Percentiles rank a stretch among this genome's conserved stretches.
These are phyloP conservation scores for Biston stratarius DNA, from an alignment of 2,888 invertebrate species.

Conservation along the genomic window DNA sequence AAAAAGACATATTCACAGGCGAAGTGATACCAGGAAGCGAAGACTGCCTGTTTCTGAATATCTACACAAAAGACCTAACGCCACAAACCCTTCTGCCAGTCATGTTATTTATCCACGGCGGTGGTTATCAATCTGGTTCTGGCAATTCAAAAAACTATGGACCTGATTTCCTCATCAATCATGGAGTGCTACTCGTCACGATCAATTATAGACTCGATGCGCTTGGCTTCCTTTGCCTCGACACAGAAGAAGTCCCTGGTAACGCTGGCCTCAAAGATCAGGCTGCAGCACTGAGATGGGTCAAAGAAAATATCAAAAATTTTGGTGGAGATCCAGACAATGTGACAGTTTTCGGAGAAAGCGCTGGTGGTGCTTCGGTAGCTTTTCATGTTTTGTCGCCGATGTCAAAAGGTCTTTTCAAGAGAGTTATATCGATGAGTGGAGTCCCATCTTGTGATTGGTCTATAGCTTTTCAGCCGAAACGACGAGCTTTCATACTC, in stretches of 20 bases:
- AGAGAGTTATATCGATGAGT: slow-evolving; percentile 59
- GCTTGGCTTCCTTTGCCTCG: slow-evolving; percentile 59
- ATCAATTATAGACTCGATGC: slow-evolving; percentile 64
- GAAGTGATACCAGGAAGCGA: slow-evolving; percentile 49
- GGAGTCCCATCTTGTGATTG: slow-evolving; percentile 61
- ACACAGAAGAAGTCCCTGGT: slow-evolving; percentile 60
- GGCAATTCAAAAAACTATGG: slow-evolving; percentile 58
- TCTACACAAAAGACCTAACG: slow-evolving; percentile 48
- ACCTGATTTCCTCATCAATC: slow-evolving; percentile 62
- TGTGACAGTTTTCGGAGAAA: slow-evolving; percentile 63
- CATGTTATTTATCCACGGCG: slow-evolving; percentile 28
- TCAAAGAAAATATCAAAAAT: slow-evolving; percentile 55
- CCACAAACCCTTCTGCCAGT: slow-evolving; percentile 16
- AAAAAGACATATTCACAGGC: slow-evolving; percentile 12
- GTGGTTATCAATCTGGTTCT: slow-evolving; percentile 49
- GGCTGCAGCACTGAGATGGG: slow-evolving; percentile 60
- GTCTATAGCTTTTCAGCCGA: slow-evolving; percentile 54
- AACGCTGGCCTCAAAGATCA: slow-evolving; percentile 66
- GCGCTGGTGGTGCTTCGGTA: slow-evolving; percentile 58
- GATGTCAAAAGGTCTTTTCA: slow-evolving; percentile 60
- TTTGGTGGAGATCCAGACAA: slow-evolving; percentile 63
- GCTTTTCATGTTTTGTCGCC: slow-evolving; percentile 58
- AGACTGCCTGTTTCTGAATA: slow-evolving; percentile 64
- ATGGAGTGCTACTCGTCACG: slow-evolving; percentile 62
- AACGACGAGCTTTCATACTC: slow-evolving; percentile 58